Percentiles rank a stretch among this genome's conserved stretches.
Conservation (phyloP, 2,113 vertebrate genomes). For the Onychostoma macrolepis region DNA sequence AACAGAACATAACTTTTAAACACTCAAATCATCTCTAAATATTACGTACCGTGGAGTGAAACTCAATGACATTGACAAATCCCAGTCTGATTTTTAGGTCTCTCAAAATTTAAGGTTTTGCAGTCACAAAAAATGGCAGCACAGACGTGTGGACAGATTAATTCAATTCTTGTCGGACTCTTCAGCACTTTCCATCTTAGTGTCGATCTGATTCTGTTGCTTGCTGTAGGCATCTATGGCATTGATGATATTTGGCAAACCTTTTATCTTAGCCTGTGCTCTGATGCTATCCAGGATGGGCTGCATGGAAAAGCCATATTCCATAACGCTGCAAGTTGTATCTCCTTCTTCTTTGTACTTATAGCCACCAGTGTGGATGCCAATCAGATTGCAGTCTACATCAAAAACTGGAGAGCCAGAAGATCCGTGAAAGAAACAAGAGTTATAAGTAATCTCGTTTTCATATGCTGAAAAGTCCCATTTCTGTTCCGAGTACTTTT, state of each 20-base stretch:
- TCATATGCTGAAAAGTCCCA: not conserved
- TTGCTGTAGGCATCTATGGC: not conserved
- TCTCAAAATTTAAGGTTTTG: not conserved
- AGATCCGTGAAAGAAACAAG: constrained; percentile 54
- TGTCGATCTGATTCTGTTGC: not conserved
- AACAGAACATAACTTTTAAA: not conserved
- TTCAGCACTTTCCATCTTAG: not conserved
- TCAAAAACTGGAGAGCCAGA: constrained; percentile 45
- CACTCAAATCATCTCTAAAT: not conserved
- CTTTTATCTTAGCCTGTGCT: not conserved
- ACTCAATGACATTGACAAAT: not conserved
- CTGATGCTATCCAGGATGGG: constrained; percentile 20
- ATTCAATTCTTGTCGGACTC: not conserved
- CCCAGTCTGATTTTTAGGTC: not conserved
- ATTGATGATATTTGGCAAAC: not conserved
- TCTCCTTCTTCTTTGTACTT: accelerated
- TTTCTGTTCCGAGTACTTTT: not conserved
- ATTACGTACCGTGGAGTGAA: not conserved
- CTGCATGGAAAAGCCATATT: constrained; percentile 41
- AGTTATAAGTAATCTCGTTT: constrained; percentile 5
- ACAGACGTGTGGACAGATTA: not conserved
- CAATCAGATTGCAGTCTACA: constrained; percentile 40
- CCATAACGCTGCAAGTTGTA: constrained; percentile 36
- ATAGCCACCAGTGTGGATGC: constrained; percentile 54
- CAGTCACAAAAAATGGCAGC: not conserved